Percentiles rank a stretch among this genome's conserved stretches.
These are phyloP conservation scores for Limnephilus lunatus DNA, from an alignment of 2,888 invertebrate genomes.

Conservation along the genomic window DNA sequence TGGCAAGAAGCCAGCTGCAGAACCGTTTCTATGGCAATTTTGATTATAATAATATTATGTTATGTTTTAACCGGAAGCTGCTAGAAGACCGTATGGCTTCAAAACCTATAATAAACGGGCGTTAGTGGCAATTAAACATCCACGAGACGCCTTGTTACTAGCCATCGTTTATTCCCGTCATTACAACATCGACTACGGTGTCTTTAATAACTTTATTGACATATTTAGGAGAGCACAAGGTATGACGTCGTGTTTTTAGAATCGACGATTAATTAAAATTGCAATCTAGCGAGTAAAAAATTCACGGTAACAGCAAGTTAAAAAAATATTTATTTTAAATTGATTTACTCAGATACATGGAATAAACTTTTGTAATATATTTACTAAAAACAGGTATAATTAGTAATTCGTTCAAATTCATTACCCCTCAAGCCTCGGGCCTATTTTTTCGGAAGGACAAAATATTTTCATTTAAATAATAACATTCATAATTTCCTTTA, in stretches of 20 bases:
- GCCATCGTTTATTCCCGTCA: neutral
- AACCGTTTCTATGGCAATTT: conserved; percentile 49
- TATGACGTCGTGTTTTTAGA: neutral
- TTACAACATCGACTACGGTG: neutral
- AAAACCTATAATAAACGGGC: conserved; percentile 37
- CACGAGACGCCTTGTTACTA: neutral
- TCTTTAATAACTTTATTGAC: neutral
- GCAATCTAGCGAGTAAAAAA: too few relatives aligned
- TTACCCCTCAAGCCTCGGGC: too few relatives aligned
- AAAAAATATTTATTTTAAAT: too few relatives aligned
- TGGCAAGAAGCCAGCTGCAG: conserved; percentile 15
- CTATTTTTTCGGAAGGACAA: too few relatives aligned
- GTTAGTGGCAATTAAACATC: neutral
- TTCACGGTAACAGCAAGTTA: too few relatives aligned
- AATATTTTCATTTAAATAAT: too few relatives aligned
- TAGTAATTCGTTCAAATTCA: too few relatives aligned
- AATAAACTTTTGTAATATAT: too few relatives aligned
- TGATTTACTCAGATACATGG: too few relatives aligned
- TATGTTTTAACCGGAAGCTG: conserved; percentile 47
- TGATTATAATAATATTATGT: conserved; percentile 49
- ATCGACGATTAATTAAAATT: neutral
- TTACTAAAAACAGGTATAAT: too few relatives aligned
- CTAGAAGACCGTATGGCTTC: conserved; percentile 34
- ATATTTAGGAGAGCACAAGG: neutral
- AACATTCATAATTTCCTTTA: too few relatives aligned